phyloP scores from a whole-genome alignment of 2,113 vertebrate species.

The Etia nguti region DNA sequence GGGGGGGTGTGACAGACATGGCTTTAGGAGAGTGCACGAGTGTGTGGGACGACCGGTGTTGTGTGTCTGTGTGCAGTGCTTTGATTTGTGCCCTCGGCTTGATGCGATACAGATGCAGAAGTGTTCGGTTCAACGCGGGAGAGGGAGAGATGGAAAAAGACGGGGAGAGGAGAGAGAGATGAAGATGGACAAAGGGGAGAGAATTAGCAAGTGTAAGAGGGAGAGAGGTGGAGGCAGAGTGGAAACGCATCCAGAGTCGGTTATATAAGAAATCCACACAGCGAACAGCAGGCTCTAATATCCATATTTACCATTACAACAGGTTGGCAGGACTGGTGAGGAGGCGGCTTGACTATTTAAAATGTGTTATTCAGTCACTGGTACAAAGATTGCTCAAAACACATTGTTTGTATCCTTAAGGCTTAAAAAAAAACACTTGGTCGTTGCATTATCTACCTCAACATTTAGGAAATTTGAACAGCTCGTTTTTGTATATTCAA shows the following conservation, averaged over 20 bases:
- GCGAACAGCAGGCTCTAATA: conserved; percentile 13
- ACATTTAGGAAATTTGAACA: neutral
- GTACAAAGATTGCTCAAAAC: neutral
- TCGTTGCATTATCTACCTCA: neutral
- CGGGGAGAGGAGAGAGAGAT: neutral
- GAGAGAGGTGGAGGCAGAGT: neutral
- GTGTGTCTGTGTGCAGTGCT: neutral
- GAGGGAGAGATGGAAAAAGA: conserved; percentile 2
- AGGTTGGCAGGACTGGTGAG: conserved; percentile 21
- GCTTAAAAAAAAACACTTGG: neutral
- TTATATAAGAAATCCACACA: conserved; percentile 38
- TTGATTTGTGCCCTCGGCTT: conserved; percentile 55
- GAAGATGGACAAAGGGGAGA: conserved; percentile 25
- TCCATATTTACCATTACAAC: conserved; percentile 41
- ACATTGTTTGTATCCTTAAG: neutral
- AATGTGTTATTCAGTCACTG: neutral
- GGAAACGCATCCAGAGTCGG: conserved; percentile 9
- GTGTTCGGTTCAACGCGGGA: conserved; percentile 39
- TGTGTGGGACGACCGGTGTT: conserved; percentile 47
- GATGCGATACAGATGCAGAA: conserved; percentile 47
- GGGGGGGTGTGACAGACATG: neutral
- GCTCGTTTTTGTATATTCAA: neutral
- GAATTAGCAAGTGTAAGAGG: conserved; percentile 9
- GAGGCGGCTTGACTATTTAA: conserved; percentile 19
- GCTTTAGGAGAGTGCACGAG: conserved; percentile 45